Percentiles rank a stretch among this genome's conserved stretches.
Evolutionary conservation across 2,888 invertebrate species (phyloP).

Genomic region (Piscicola geometra): DNA sequence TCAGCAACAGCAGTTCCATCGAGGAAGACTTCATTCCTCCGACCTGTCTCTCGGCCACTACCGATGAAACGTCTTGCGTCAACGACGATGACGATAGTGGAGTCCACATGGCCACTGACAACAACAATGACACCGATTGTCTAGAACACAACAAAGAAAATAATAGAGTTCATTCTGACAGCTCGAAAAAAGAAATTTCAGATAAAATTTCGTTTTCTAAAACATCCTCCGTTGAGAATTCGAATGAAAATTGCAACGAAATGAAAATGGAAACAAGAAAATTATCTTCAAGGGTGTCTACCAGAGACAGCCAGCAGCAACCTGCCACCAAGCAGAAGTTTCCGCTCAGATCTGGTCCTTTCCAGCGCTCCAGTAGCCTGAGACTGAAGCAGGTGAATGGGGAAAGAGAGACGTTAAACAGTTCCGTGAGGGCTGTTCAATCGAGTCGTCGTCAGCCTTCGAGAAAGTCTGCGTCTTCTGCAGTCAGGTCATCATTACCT

Average conservation of each 20-base stretch:
- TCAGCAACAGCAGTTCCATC: too few species aligned
- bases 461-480: background rate
- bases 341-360: background rate
- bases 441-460: too few species aligned
- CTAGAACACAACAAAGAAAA: too few species aligned
- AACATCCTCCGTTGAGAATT: background rate
- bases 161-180: too few species aligned
- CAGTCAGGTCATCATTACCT: background rate
- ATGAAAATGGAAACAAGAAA: background rate
- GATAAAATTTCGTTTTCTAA: background rate
- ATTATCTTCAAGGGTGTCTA: background rate
- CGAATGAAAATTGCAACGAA: background rate
- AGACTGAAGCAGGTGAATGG: background rate
- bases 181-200: background rate
- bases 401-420: too few species aligned
- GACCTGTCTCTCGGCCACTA: too few species aligned
- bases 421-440: too few species aligned
- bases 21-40: too few species aligned
- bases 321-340: background rate
- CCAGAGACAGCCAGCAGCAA: background rate
- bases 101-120: too few species aligned
- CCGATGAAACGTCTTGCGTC: too few species aligned
- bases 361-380: constrained; percentile 6
- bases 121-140: too few species aligned
- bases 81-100: too few species aligned